Conservation (phyloP, 2,113 vertebrate genomes). For the Epinephelus fuscoguttatus region DNA sequence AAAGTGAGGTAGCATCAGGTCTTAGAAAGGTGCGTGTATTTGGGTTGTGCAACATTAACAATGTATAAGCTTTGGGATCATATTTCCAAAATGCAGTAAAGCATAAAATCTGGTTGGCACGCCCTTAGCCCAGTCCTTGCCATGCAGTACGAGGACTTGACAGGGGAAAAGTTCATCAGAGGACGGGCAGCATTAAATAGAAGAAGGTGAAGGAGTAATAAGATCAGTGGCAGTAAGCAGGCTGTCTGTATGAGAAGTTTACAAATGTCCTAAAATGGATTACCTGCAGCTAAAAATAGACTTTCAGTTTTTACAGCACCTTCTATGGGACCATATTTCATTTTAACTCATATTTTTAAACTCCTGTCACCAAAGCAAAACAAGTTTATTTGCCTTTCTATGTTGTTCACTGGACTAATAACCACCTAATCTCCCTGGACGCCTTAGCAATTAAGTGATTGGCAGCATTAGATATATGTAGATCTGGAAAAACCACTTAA, state of each 20-base stretch:
- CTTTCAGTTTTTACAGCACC: background rate
- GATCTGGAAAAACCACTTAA: background rate
- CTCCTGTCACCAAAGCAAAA: background rate
- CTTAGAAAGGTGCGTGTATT: conserved; percentile 28
- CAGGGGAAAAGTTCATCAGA: conserved; percentile 37
- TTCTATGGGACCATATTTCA: background rate
- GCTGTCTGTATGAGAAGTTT: conserved; percentile 1
- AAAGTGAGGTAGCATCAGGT: conserved; percentile 29
- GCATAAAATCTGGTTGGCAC: conserved; percentile 59
- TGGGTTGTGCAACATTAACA: conserved; percentile 45
- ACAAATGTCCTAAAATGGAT: conserved; percentile 21
- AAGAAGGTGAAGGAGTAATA: conserved; percentile 15
- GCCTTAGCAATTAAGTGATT: background rate
- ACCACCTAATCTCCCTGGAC: background rate
- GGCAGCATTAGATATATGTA: background rate
- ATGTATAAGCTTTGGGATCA: conserved; percentile 44
- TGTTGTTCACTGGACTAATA: background rate
- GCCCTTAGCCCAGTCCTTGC: conserved; percentile 13
- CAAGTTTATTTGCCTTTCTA: background rate
- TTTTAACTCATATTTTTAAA: background rate
- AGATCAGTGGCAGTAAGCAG: conserved; percentile 18
- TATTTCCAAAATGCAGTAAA: conserved; percentile 49
- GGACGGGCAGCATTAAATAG: conserved; percentile 21
- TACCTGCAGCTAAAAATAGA: conserved; percentile 2
- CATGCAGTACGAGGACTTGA: background rate